Evolutionary conservation across 2,888 invertebrate genomes (phyloP), one percentile per base, ranked within the genome.

Genomic region (Netelia melanura): DNA sequence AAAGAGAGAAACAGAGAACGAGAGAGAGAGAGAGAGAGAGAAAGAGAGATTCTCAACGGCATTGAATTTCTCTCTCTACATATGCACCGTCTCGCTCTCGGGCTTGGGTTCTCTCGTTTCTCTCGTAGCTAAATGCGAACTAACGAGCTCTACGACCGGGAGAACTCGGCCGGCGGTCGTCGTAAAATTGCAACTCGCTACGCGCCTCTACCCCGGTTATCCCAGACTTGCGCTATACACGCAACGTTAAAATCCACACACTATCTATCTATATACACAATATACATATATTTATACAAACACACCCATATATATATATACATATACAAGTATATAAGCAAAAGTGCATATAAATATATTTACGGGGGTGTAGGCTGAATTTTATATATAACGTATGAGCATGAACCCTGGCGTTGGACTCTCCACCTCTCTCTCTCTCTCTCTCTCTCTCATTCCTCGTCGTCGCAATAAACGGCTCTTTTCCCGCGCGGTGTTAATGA

Each of bases 101-200:
- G 65, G 72, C 62, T 83, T 80, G 84, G 71, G 48, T 9, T 71
- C 23, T 61, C 68, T 52, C 52, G 23, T 68, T 68, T 54, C 76
- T 83, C 84, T 78, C 72, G 67, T 54, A 30, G 83, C 83, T 83
- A 83, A 83, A 83, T 80, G 83, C 80, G 75, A 83, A 83, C 83
- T 83, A 80, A 80, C 83, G 83, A 83, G 83, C 83, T 79, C 83
- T 80, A 70, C 70, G 67, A 75, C 79, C 75, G 80, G 75, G 79
- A 83, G 70, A 83, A 83, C 83, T 83, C 83, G 83, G 75, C 74
- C 83, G 75, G 68, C 79, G 75, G 75, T 83, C 68, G 58, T 83
- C 83, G 83, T 83, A 83, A 83, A 83, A 83, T 83, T 83, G 70
- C 44, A 70, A 79, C 83, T 83, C 79, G 67, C 74, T 75, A 52